A percentile compares a stretch with the other conserved stretches of the same genome.
Conservation (phyloP, 2,888 invertebrate species). For the Dyspetes luteomarginatus region DNA sequence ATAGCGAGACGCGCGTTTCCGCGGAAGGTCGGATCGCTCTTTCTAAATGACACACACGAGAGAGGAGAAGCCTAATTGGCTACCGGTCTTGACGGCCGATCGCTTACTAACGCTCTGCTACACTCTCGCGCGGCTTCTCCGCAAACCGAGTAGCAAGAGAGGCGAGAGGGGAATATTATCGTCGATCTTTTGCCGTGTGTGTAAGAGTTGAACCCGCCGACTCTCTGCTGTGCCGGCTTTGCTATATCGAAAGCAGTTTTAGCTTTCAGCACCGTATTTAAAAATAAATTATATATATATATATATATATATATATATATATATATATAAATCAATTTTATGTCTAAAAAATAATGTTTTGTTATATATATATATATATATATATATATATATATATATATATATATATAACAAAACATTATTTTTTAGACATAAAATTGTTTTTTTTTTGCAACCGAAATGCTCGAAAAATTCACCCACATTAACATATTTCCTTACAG, state of each 20-base stretch:
- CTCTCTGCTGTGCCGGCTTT: slow-evolving; percentile 8
- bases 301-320: background rate
- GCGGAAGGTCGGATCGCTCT: slow-evolving; percentile 65
- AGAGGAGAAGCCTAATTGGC: slow-evolving; percentile 66
- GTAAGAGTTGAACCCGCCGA: slow-evolving; percentile 19
- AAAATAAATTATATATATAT: background rate
- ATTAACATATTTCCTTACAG: too few relatives aligned
- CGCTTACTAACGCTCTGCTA: slow-evolving; percentile 62
- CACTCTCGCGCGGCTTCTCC: slow-evolving; percentile 41
- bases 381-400: too few relatives aligned
- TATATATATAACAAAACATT: too few relatives aligned
- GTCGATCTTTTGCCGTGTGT: slow-evolving; percentile 47
- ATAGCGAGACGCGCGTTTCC: slow-evolving; percentile 50
- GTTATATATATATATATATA: too few relatives aligned
- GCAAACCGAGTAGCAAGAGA: slow-evolving; percentile 7
- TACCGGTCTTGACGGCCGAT: slow-evolving; percentile 67
- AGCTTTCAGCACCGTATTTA: slow-evolving; percentile 43
- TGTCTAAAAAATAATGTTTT: too few relatives aligned
- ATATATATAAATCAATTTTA: background rate
- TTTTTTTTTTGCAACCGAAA: too few relatives aligned
- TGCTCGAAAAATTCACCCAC: too few relatives aligned
- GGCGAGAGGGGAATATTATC: slow-evolving; percentile 55
- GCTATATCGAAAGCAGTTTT: slow-evolving; percentile 23
- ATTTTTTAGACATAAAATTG: too few relatives aligned
- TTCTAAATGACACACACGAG: slow-evolving; percentile 64